These are phyloP conservation scores for Strigamia transsilvanica DNA, from an alignment of 2,888 invertebrate species.

Conservation along the genomic window DNA sequence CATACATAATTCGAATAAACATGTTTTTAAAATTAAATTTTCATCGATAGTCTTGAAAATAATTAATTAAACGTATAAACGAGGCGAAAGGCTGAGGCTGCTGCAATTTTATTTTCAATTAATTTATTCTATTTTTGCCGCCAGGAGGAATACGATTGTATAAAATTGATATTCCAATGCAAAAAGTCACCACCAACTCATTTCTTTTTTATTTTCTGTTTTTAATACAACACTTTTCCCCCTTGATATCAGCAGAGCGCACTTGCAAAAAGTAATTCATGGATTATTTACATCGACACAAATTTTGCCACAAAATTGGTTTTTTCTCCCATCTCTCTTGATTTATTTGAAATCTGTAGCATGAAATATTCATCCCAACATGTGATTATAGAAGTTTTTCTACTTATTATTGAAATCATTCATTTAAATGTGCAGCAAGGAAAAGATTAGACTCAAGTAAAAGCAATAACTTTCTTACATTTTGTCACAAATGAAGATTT, in stretches of 20 bases:
- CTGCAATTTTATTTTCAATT: background rate
- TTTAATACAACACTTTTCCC: background rate
- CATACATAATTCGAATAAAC: background rate
- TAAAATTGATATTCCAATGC: background rate
- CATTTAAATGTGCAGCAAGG: background rate
- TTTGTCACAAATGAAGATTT: background rate
- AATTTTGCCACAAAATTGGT: conserved; percentile 10
- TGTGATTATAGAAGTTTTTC: background rate
- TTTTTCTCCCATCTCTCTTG: background rate
- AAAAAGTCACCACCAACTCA: background rate
- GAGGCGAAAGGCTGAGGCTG: background rate
- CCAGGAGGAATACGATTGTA: background rate
- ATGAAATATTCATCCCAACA: background rate
- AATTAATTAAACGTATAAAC: background rate
- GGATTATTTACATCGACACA: conserved; percentile 27
- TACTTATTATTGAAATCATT: background rate
- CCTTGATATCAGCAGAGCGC: conserved; percentile 1
- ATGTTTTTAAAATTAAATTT: background rate
- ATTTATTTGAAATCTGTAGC: conserved; percentile 6
- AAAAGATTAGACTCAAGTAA: background rate
- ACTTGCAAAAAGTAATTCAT: conserved; percentile 26
- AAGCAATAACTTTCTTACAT: background rate
- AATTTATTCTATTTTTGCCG: background rate
- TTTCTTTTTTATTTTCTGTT: background rate
- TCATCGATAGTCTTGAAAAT: background rate